Base-by-base conservation (phyloP, 2,888 invertebrate species). In the Orthosia gothica region DNA sequence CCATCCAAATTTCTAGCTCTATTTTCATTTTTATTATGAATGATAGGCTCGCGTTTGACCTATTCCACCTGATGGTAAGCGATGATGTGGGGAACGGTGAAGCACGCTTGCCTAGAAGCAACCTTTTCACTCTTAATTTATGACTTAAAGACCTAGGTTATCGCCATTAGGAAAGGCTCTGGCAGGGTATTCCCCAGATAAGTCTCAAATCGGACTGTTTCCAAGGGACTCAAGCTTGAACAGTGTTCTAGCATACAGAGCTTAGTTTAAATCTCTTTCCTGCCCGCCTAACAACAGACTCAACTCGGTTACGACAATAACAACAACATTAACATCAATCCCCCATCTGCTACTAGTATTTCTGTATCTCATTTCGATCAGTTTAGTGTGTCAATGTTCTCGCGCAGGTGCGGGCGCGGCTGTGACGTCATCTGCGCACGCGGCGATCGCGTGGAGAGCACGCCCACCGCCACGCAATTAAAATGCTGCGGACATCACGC, bases 371-470 rank as follows among this genome's bases (percentile, higher is more conserved):
- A 70, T 78, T 78, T 59, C 67, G 73, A 47, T 65, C 63, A 63
- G 77, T 87, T 87, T 79, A 40, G 85, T 88, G 84, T 88, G 88
- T 88, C 88, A 87, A 88, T 88, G 87, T 78, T 87, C 86, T 68
- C 62, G 82, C 68, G 76, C 79, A 78, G 77, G 74, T 85, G 87
- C 87, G 88, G 86, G 85, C 85, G 87, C 85, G 85, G 71, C 76
- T 67, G 54, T 88, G 88, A 89, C 89, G 90, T 89, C 88, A 87
- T 20, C 45, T 62, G 82, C 83, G 81, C 81, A 86, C 89, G 89
- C 89, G 84, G 57, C 66, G 75, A 65, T 74, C 83, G 83, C 84
- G 85, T 86, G 87, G 58, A 45, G 80, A 55, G 65, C 86, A 88
- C 88, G 85, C 87, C 86, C 83, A 87, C 83, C 76, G 74, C 26